phyloP scores from a whole-genome alignment of 2,797 vertebrate genomes.

The Hyperoplus immaculatus region DNA sequence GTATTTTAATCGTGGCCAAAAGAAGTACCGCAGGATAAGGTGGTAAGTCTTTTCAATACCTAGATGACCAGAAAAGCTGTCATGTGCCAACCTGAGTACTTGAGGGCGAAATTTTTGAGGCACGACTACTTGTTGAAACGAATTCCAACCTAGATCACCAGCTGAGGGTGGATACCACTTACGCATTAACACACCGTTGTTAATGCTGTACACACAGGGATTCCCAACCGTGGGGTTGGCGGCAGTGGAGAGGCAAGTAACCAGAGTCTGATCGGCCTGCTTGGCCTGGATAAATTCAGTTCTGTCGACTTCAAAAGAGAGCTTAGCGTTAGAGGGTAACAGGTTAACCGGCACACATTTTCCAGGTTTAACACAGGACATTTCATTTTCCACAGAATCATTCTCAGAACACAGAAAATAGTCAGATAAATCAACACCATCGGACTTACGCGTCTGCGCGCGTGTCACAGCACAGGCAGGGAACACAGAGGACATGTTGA shows the following conservation, averaged over 20 bases:
- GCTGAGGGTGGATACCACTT: not conserved
- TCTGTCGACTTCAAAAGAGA: not conserved
- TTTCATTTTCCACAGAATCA: no score
- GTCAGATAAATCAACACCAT: no score
- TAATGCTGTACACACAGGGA: not conserved
- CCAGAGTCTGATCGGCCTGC: not conserved
- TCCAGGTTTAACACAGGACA: no score
- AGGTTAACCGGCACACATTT: not conserved
- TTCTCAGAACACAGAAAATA: no score
- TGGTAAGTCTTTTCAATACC: not conserved
- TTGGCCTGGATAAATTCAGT: not conserved
- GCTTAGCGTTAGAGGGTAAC: not conserved
- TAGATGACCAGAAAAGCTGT: not conserved
- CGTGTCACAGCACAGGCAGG: no score
- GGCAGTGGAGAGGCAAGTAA: no score
- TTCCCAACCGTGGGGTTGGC: rapidly evolving
- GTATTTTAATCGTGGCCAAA: not conserved
- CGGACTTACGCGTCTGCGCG: no score
- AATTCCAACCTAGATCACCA: not conserved
- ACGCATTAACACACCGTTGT: not conserved
- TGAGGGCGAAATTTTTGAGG: not conserved
- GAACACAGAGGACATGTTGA: no score
- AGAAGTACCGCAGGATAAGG: not conserved
- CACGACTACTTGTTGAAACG: not conserved
- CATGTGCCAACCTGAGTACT: not conserved